Evolutionary conservation across 2,888 invertebrate genomes (phyloP).

Genomic region (Thymelicus lineola): DNA sequence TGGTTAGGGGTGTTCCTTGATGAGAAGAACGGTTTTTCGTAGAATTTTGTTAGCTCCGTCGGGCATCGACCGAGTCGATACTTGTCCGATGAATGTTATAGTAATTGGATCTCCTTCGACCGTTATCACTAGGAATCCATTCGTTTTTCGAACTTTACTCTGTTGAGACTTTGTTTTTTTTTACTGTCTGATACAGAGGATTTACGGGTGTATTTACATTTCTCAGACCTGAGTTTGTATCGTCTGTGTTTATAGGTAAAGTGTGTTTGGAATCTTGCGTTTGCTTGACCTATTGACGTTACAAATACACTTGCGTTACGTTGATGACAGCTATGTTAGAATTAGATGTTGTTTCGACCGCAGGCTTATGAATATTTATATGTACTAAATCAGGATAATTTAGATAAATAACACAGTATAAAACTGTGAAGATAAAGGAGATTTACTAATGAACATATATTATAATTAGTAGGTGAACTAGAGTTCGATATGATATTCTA

Average conservation of each 20-base stretch:
- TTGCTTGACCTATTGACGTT: no score
- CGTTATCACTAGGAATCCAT: slow-evolving; percentile 34
- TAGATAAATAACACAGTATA: no score
- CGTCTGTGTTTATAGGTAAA: neutral
- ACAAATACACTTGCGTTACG: no score
- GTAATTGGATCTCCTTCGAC: slow-evolving; percentile 67
- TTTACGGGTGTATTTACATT: neutral
- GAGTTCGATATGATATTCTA: no score
- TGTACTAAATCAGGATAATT: no score
- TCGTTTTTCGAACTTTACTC: slow-evolving; percentile 29
- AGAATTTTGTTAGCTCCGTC: slow-evolving; percentile 79
- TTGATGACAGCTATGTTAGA: no score
- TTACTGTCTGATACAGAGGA: slow-evolving; percentile 6
- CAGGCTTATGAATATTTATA: no score
- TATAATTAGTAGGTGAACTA: no score
- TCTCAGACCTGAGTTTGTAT: neutral
- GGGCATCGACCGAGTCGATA: slow-evolving; percentile 79
- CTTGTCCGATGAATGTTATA: slow-evolving; percentile 72
- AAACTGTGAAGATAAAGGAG: no score
- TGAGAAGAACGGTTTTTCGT: slow-evolving; percentile 83
- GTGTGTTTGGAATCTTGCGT: no score
- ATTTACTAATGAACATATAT: no score
- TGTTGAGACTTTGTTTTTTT: slow-evolving; percentile 14
- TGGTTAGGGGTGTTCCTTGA: slow-evolving; percentile 71
- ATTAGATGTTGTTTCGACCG: no score